Evolutionary conservation across 2,888 invertebrate species (phyloP).

Genomic region (Caenorhabditis imperialis): DNA sequence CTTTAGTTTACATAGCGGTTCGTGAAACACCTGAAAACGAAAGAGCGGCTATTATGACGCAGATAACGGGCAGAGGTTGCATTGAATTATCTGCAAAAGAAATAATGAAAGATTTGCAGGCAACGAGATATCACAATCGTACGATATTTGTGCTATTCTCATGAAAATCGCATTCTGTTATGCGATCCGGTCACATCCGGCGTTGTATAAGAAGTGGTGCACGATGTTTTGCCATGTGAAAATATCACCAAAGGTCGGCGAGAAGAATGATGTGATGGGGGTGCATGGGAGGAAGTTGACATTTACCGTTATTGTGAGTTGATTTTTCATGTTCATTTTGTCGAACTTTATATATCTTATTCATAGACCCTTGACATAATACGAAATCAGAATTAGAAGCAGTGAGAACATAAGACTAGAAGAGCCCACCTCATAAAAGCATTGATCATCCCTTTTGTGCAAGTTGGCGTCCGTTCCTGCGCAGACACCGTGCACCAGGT

Average conservation of each 20-base stretch:
- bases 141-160: constrained; percentile 29
- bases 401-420: too few species aligned
- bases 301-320: constrained; percentile 39
- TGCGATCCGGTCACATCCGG: constrained; percentile 33
- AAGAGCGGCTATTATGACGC: constrained; percentile 10
- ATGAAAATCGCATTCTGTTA: constrained; percentile 45
- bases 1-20: constrained; percentile 12
- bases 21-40: constrained; percentile 35
- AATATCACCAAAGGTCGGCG: constrained; percentile 16
- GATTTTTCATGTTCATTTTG: neutral
- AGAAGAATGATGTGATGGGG: constrained; percentile 7
- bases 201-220: constrained; percentile 26
- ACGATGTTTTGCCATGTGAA: constrained; percentile 15
- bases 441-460: too few species aligned
- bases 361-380: too few species aligned
- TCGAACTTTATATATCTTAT: too few species aligned
- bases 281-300: constrained; percentile 29
- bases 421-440: too few species aligned
- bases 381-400: too few species aligned
- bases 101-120: constrained; percentile 20
- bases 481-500: too few species aligned
- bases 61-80: constrained; percentile 36
- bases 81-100: neutral
- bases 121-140: constrained; percentile 40
- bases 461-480: too few species aligned